Percentiles rank a stretch among this genome's conserved stretches.
These are phyloP conservation scores for Capromys pilorides DNA, from an alignment of 2,797 vertebrate species.

Conservation along the genomic window DNA sequence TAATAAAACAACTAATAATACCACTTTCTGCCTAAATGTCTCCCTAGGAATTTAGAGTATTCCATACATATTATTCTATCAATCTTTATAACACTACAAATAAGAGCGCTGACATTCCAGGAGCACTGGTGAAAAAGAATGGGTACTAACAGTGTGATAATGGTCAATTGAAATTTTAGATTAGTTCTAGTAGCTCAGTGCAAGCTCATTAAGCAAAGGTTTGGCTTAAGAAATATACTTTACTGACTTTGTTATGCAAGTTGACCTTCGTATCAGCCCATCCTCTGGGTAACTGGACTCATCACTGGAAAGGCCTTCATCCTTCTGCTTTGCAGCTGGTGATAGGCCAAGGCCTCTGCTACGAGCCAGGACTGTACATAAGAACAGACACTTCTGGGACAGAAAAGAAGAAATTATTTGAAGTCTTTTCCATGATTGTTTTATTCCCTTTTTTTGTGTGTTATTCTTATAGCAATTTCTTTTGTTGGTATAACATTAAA, in stretches of 20 bases:
- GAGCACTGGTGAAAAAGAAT: constrained; percentile 33
- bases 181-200: constrained; percentile 70
- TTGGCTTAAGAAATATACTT: constrained; percentile 62
- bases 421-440: not conserved
- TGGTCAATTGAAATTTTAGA: constrained; percentile 51
- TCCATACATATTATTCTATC: constrained; percentile 41
- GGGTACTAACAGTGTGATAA: not conserved
- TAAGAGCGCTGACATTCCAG: not conserved
- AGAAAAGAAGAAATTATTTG: not conserved
- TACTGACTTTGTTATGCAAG: constrained; percentile 51
- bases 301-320: not conserved
- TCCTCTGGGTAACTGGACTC: not conserved
- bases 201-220: constrained; percentile 69
- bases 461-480: not conserved
- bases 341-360: not conserved
- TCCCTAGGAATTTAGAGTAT: not conserved
- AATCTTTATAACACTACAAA: constrained; percentile 51
- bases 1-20: constrained; percentile 29
- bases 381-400: not conserved
- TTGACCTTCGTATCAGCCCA: constrained; percentile 33
- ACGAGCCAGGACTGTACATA: not conserved
- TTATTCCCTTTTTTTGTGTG: not conserved
- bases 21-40: constrained; percentile 44
- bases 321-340: not conserved
- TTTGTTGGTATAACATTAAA: not conserved